Evolutionary conservation across 2,113 vertebrate genomes (phyloP).

Genomic region (Oenanthe oenanthe): DNA sequence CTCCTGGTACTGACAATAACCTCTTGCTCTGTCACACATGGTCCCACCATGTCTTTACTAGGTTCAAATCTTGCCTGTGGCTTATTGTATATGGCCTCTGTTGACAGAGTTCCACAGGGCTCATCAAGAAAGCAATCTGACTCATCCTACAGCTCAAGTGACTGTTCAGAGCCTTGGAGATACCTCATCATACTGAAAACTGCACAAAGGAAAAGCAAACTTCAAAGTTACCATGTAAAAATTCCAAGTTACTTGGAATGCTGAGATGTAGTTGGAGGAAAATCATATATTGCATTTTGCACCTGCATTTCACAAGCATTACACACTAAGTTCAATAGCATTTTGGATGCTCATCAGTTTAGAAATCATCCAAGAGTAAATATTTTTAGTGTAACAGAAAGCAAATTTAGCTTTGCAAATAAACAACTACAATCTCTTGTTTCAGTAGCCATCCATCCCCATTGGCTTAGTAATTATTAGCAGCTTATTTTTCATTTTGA

Average conservation of each 20-base stretch:
- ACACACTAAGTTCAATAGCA: not conserved
- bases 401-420: constrained; percentile 25
- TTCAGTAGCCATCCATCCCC: constrained; percentile 4
- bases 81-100: not conserved
- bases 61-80: not conserved
- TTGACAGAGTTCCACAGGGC: not conserved
- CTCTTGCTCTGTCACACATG: not conserved
- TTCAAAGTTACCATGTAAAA: not conserved
- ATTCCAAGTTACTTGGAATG: not conserved
- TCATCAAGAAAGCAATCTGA: not conserved
- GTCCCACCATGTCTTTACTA: not conserved
- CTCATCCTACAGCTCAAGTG: not conserved
- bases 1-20: not conserved
- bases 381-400: constrained; percentile 17
- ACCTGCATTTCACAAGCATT: not conserved
- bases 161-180: not conserved
- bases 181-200: not conserved
- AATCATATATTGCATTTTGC: not conserved
- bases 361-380: constrained; percentile 21
- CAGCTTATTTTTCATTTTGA: not conserved
- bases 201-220: not conserved
- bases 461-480: constrained; percentile 1
- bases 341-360: not conserved
- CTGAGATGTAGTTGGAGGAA: not conserved
- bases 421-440: not conserved